Base-by-base conservation (phyloP, 2,888 invertebrate genomes). In the Epinotia ramella region DNA sequence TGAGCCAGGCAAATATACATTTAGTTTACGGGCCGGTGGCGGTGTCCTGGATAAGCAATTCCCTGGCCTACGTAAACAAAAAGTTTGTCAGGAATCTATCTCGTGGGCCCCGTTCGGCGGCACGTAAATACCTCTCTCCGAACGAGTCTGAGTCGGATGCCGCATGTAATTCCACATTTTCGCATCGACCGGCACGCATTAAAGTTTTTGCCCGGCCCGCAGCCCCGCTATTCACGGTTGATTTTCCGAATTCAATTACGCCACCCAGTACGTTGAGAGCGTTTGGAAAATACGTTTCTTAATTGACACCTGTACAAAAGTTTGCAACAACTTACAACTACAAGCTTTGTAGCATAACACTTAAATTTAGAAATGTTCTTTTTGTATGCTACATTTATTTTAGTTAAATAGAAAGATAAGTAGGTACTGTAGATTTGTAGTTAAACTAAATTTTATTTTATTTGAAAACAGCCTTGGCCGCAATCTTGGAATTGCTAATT, bases 221-320 rank as follows among this genome's bases (percentile, higher is more conserved):
- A 53, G 28, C 53, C 9, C 13, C 46, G 18, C 87, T 87, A 88
- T 90, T 89, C 87, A 86, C 85, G 87, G 88, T 88, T 91, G 89
- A 92, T 92, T 91, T 89, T 84, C 87, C 86, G 82, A 90, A 91
- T 91, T 89, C 88, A 88, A 91, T 90, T 89, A 85, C 87, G 83
- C 84, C 84, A 87, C 89, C 85, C 89, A 87, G 88, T 89, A 90
- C 89, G 89, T 89, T 88, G 84, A 84, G 85, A 82, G 87, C 83
- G 87, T 87, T 86, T 84, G 82, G 83, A 84, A 86, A 91, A 91
- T 90, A 89, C 88, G 90, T 89, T 86, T 82, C 86, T 87, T 90
- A 91, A 91, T 91, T 91, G 88, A 88, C 87, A 88, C 86, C 87
- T 53, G 44, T 13, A 13, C 13, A 13, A 59, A 59, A 59, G 24